A percentile compares a stretch with the other conserved stretches of the same genome.
phyloP scores from a whole-genome alignment of 1,140 invertebrate species.

The Eumeta japonica region DNA sequence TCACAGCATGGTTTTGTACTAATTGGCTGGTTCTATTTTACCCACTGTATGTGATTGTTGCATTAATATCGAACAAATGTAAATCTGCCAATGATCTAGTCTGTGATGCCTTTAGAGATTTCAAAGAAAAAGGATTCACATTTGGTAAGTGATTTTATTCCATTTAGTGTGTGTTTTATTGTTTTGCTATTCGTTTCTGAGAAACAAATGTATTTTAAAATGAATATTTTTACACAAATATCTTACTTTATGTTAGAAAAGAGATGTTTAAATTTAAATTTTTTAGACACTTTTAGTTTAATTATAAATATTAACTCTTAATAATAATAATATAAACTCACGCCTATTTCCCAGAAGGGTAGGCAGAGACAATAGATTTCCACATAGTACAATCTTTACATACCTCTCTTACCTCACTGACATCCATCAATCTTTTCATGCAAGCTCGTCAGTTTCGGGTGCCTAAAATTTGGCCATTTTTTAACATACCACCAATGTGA shows the following conservation, averaged over 20 bases:
- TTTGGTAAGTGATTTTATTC: constrained; percentile 60
- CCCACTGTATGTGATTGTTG: constrained; percentile 80
- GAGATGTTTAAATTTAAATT: background rate
- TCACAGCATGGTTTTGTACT: constrained; percentile 94
- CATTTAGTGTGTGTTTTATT: no score
- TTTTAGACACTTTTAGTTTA: background rate
- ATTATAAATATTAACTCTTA: no score
- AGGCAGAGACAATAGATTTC: no score
- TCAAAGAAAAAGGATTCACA: constrained; percentile 84
- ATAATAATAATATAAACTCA: no score
- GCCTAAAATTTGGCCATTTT: no score
- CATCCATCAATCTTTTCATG: no score
- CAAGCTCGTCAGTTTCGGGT: no score
- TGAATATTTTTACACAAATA: background rate
- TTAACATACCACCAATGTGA: no score
- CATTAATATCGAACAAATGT: constrained; percentile 69
- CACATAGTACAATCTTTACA: no score
- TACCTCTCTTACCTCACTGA: no score
- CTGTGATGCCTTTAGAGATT: constrained; percentile 76
- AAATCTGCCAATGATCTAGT: constrained; percentile 73
- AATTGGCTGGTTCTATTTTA: constrained; percentile 90
- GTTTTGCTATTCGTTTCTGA: no score
- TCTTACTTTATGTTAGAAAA: background rate
- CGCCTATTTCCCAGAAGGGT: no score
- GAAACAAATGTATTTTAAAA: background rate